phyloP scores from a whole-genome alignment of 2,113 vertebrate genomes.

The Sterrhoptilus dennistouni region DNA sequence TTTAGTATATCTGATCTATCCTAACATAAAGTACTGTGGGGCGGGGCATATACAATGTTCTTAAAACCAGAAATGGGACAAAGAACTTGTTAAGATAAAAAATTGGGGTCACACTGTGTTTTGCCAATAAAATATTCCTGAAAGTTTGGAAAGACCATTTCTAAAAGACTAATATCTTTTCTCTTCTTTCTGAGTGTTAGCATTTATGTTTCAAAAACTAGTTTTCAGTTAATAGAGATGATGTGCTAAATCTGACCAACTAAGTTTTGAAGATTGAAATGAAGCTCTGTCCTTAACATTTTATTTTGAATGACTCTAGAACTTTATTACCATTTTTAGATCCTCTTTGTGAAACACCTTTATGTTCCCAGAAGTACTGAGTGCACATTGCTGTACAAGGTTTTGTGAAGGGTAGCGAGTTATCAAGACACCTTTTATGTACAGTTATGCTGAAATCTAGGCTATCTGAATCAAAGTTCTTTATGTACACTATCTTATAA shows the following conservation, averaged over 20 bases:
- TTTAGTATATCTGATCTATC: not conserved
- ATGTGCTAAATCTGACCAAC: not conserved
- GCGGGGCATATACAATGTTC: not conserved
- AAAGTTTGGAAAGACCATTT: not conserved
- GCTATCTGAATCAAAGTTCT: not conserved
- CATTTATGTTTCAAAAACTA: not conserved
- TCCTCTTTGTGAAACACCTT: not conserved
- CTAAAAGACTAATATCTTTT: not conserved
- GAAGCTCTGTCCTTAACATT: not conserved
- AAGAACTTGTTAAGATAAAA: not conserved
- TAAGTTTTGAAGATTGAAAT: not conserved
- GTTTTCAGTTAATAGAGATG: not conserved
- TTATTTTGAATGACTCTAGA: not conserved
- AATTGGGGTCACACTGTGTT: not conserved
- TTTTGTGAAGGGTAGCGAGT: not conserved
- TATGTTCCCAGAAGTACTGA: not conserved
- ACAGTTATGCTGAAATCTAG: not conserved
- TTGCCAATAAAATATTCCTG: not conserved
- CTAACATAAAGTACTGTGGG: not conserved
- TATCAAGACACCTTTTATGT: not conserved
- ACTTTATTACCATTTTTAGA: not conserved
- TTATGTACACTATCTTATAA: not conserved
- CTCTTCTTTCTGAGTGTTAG: not conserved
- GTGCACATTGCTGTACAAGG: fast-evolving
- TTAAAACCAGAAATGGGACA: not conserved